Evolutionary conservation across 1,140 invertebrate genomes (phyloP).

Genomic region (Papilio helenus): DNA sequence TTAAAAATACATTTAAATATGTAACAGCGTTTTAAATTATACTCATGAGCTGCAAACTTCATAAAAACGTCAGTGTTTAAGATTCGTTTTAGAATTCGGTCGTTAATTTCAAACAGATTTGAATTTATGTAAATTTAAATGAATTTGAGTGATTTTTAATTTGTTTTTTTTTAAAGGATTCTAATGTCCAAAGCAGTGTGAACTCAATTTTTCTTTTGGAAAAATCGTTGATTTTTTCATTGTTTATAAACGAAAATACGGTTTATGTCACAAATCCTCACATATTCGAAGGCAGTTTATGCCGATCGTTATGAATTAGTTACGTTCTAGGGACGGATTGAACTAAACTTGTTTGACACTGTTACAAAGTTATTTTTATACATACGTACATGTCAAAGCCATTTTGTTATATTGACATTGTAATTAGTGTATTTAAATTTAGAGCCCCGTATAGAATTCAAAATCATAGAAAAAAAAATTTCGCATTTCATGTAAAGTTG

Average conservation of each 20-base stretch:
- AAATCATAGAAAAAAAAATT: neutral
- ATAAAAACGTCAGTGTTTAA: no score
- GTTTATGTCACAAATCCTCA: constrained; percentile 24
- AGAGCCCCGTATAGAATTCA: neutral
- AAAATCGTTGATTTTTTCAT: neutral
- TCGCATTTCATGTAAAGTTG: neutral
- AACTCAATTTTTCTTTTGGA: no score
- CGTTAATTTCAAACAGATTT: no score
- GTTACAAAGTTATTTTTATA: constrained; percentile 28
- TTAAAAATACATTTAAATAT: no score
- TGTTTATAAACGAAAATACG: constrained; percentile 10
- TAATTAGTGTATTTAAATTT: neutral
- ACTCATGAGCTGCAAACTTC: no score
- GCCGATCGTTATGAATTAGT: constrained; percentile 14
- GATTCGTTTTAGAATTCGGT: no score
- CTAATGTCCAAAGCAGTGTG: no score
- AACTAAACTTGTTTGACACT: constrained; percentile 57
- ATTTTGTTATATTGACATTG: neutral
- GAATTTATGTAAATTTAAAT: no score
- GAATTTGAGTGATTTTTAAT: no score
- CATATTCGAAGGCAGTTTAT: constrained; percentile 18
- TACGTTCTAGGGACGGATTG: constrained; percentile 71
- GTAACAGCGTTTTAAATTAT: no score
- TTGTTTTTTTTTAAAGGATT: no score
- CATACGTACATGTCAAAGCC: neutral